Percentiles rank a stretch among this genome's conserved stretches.
phyloP scores from a whole-genome alignment of 2,113 vertebrate genomes.

The Cisticola juncidis region DNA sequence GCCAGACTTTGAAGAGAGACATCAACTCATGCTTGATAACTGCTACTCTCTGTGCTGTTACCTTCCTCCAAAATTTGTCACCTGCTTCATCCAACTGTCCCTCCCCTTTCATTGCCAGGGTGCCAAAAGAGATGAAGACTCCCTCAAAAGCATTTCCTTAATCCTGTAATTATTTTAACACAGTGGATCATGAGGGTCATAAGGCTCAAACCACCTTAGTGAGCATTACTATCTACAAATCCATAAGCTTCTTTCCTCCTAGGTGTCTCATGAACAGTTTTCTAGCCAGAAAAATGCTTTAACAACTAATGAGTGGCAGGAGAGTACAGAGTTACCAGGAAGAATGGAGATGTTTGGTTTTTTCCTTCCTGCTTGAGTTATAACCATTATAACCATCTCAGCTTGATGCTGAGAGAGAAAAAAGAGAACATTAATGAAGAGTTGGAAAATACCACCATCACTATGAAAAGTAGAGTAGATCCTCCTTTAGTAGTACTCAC shows the following conservation, averaged over 20 bases:
- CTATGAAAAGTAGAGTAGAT: neutral
- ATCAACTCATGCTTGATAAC: neutral
- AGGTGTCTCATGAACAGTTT: neutral
- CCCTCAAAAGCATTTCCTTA: neutral
- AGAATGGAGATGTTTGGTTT: neutral
- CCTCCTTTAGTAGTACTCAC: neutral
- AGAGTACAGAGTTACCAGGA: neutral
- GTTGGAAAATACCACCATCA: neutral
- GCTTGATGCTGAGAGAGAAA: neutral
- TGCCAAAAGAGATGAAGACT: neutral
- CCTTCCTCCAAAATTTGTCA: neutral
- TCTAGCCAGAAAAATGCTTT: neutral
- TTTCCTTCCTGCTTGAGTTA: neutral
- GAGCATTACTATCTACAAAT: neutral
- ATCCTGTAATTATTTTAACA: neutral
- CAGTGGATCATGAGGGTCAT: neutral
- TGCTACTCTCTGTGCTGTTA: neutral
- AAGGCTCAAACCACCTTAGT: neutral
- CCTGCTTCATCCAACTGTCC: neutral
- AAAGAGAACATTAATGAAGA: neutral
- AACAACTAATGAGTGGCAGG: neutral
- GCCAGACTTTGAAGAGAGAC: neutral
- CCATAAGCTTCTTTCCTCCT: neutral
- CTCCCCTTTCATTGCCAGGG: neutral
- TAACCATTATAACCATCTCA: too few species aligned